A percentile compares a stretch with the other conserved stretches of the same genome.
These are phyloP conservation scores for Sminthurides bifidus DNA, from an alignment of 1,140 invertebrate species.

Conservation along the genomic window DNA sequence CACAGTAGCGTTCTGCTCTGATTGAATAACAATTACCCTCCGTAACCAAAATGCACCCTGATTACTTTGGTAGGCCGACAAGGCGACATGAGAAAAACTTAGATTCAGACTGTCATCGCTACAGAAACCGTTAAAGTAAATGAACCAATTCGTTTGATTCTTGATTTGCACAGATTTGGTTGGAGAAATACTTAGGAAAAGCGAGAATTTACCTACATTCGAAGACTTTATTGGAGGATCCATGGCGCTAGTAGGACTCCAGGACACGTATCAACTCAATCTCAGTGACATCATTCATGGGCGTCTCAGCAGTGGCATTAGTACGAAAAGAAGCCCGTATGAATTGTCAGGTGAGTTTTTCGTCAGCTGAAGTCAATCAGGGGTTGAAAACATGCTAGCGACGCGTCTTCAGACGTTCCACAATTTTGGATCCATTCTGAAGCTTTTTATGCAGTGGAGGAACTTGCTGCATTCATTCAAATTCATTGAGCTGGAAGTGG, in stretches of 20 bases:
- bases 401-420: too few relatives aligned
- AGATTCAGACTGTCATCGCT: too few relatives aligned
- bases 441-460: too few relatives aligned
- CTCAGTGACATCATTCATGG: conserved; percentile 39
- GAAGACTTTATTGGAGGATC: conserved; percentile 41
- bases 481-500: too few relatives aligned
- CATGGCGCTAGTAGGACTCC: conserved; percentile 40
- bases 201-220: conserved; percentile 21
- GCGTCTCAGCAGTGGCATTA: conserved; percentile 1
- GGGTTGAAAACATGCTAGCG: too few relatives aligned
- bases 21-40: too few relatives aligned
- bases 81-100: too few relatives aligned
- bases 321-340: conserved; percentile 36
- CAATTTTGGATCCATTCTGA: too few relatives aligned
- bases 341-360: conserved; percentile 35
- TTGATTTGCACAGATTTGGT: conserved; percentile 9
- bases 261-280: conserved; percentile 43
- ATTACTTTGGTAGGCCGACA: too few relatives aligned
- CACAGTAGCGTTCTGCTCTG: too few relatives aligned
- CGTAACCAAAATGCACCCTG: too few relatives aligned
- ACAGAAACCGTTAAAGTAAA: neutral
- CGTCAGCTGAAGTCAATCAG: conserved; percentile 8
- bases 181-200: conserved; percentile 16
- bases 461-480: too few relatives aligned
- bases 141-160: neutral